Evolutionary conservation across 2,888 invertebrate species (phyloP).

Genomic region (Torymus aiolomorphi): DNA sequence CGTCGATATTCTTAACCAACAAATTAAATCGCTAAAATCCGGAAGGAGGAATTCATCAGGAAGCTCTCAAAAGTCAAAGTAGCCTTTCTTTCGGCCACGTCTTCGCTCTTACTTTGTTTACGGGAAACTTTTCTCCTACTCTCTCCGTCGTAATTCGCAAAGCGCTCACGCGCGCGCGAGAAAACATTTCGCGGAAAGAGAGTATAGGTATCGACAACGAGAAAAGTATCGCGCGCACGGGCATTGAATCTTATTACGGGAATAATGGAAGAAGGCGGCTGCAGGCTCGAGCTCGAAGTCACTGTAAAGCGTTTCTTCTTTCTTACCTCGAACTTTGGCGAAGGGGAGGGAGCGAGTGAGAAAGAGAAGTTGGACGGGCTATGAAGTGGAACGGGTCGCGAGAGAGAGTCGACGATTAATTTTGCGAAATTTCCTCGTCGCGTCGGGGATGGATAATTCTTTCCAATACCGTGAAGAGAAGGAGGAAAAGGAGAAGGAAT

Average conservation of each 20-base stretch:
- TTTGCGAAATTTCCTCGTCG: conserved; percentile 32
- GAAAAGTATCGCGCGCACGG: conserved; percentile 34
- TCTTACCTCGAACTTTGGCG: conserved; percentile 36
- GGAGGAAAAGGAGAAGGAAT: no score
- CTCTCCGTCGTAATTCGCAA: no score
- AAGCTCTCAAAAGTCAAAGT: no score
- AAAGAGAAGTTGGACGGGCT: conserved; percentile 15
- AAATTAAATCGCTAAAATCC: no score
- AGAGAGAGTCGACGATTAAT: conserved; percentile 37
- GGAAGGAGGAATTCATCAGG: no score
- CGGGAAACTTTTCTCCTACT: no score
- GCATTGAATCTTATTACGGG: conserved; percentile 38
- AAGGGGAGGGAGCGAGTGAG: background rate
- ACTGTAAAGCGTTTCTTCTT: conserved; percentile 27
- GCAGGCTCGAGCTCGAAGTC: conserved; percentile 33
- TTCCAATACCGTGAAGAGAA: conserved; percentile 21
- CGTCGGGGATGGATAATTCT: conserved; percentile 28
- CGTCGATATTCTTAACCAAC: no score
- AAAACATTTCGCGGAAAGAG: conserved; percentile 7
- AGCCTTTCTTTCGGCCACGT: no score
- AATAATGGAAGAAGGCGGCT: background rate
- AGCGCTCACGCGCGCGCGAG: background rate
- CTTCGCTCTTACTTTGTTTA: no score
- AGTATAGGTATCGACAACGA: conserved; percentile 15
- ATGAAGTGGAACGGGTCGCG: conserved; percentile 1